Base-by-base conservation (phyloP, 2,888 invertebrate genomes). In the Craniophora ligustri region DNA sequence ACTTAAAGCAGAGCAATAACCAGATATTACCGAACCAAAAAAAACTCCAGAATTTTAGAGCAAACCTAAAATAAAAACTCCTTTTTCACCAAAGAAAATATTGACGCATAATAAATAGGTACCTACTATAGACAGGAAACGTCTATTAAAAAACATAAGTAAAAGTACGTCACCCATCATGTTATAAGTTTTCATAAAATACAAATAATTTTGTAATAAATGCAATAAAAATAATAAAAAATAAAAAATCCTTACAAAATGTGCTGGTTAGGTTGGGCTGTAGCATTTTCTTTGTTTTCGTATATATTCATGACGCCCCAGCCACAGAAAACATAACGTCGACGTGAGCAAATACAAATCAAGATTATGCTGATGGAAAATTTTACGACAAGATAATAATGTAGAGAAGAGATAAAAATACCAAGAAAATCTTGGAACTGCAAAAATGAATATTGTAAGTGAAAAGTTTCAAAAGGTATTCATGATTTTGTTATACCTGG, bases 251-350 rank as follows among this genome's bases (percentile, higher is more conserved):
- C 44, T 26, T 34, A 45, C 3, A 75, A 73, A 74, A 89, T 89
- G 88, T 89, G 88, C 70, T 90, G 88, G 89, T 63, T 91, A 63
- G 90, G 85, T 21, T 90, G 90, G 91, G 87, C 89, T n/a, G 62
- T 88, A 11, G 87, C 86, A 2, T 79, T 91, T 71, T 87, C 89
- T 6, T 45, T 91, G 18, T 61, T 90, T 11, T 89, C 89, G 0
- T 88, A 85, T 50, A 82, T 89, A 63, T 86, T 88, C 28, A 77
- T 82, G 65, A 64, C 58, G 4, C 86, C 89, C 18, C 76, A 71
- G 2, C 40, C 34, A 2, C 32, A 45, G 3, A 64, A 55, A 38
- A 21, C 46, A 47, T 70, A 34, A 70, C 2, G 5, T 18, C 2
- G 26, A 2, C 5, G 7, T 23, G 23, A 2, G 4, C 2, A 5